Percentiles rank a stretch among this genome's conserved stretches.
Conservation (phyloP, 2,888 invertebrate species). For the Herminia tarsipennalis region DNA sequence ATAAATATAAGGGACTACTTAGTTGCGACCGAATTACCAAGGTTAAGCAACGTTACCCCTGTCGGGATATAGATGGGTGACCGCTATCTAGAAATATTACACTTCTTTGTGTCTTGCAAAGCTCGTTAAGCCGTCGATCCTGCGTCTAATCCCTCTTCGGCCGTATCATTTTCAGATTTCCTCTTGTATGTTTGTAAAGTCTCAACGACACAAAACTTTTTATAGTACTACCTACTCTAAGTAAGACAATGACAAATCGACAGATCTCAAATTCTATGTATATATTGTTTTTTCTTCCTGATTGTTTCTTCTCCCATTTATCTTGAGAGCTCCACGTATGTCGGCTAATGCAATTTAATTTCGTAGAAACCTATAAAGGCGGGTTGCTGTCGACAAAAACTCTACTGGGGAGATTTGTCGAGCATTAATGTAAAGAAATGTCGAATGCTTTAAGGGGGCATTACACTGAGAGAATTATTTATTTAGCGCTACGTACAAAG, state of each 20-base stretch:
- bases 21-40: too few species aligned
- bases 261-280: conserved; percentile 49
- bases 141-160: too few species aligned
- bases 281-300: conserved; percentile 50
- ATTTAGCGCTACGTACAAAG: too few species aligned
- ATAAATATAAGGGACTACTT: too few species aligned
- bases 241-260: conserved; percentile 63
- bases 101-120: too few species aligned
- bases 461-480: conserved; percentile 1
- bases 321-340: conserved; percentile 41
- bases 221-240: conserved; percentile 7
- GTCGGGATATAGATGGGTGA: too few species aligned
- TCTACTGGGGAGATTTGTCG: conserved; percentile 20
- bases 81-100: too few species aligned
- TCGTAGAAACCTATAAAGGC: conserved; percentile 36
- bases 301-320: conserved; percentile 55
- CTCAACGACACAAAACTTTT: neutral
- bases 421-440: conserved; percentile 19
- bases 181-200: neutral
- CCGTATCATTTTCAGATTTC: too few species aligned
- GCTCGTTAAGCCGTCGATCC: too few species aligned
- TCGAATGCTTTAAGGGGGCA: conserved; percentile 1
- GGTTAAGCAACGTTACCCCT: too few species aligned
- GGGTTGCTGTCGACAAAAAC: conserved; percentile 36
- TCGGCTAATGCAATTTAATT: conserved; percentile 50